Evolutionary conservation across 2,888 invertebrate genomes (phyloP), one percentile per base, ranked within the genome.

Genomic region (Tipula confusa): DNA sequence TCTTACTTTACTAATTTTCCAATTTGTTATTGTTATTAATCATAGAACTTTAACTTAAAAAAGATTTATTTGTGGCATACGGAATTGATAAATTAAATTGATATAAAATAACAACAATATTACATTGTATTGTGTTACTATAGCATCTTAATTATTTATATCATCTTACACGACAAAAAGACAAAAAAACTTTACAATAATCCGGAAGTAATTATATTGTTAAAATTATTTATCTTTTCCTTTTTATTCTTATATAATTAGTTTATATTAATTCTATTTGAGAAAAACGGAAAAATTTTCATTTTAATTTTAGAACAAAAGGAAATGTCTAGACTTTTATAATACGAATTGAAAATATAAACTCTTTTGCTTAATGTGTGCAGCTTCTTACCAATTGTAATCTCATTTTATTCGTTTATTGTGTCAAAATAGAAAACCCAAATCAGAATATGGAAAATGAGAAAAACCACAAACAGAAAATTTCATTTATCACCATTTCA

Each of bases 191-290:
- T 24, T 24, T 24, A 64, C 64, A 64, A n/a, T 64, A 64, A 64
- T 64, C 64, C 18, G 64, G 64, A 64, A 64, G 64, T 64, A 64
- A 64, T 64, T 64, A 64, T 24, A 18, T 64, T 64, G 64, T 64
- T 64, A 64, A 64, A 64, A 64, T 24, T 64, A 64, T 64, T 64
- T 64, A 64, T 64, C 64, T 64, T 24, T 64, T 64, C 64, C 64
- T 64, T 15, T 43, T 24, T 24, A 64, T 43, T 43, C 18, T 9
- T 64, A 64, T 24, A 64, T 64, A 11, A 64, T 64, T 15, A 15
- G 9, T 9, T 24, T 64, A 64, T 64, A 24, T 64, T 64, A 64
- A 64, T 64, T 24, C 18, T 43, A 43, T 43, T 43, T 43, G 43
- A 15, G 38, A 15, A 43, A 43, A 43, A 43, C 1, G 43, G 4